phyloP scores from a whole-genome alignment of 2,797 vertebrate genomes.

The Eutrigla gurnardus region DNA sequence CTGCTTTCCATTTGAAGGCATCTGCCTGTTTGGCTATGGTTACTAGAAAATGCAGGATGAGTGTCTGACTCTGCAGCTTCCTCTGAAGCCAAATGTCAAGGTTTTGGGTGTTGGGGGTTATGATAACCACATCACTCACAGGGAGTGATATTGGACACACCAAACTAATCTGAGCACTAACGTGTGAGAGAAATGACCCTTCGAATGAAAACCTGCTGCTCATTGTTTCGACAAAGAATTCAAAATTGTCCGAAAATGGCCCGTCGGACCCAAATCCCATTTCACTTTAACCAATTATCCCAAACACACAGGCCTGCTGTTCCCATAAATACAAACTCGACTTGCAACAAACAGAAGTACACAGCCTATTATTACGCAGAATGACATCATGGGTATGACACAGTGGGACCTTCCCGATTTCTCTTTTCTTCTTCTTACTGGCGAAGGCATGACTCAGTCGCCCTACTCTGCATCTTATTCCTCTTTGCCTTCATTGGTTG shows the following conservation, averaged over 20 bases:
- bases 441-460: neutral
- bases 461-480: neutral
- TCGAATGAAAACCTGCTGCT: neutral
- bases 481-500: neutral
- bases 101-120: neutral
- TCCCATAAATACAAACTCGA: neutral
- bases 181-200: neutral
- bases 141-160: neutral
- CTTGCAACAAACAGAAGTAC: neutral
- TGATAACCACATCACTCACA: neutral
- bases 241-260: neutral
- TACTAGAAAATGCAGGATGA: conserved; percentile 8
- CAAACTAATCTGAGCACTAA: neutral
- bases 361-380: neutral
- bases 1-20: conserved; percentile 59
- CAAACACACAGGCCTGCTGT: neutral
- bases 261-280: neutral
- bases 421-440: neutral
- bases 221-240: neutral
- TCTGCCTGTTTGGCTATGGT: conserved; percentile 39
- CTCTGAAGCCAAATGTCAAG: neutral
- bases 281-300: neutral
- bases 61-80: conserved; percentile 12
- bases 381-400: neutral
- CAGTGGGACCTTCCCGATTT: neutral